A percentile compares a stretch with the other conserved stretches of the same genome.
Conservation (phyloP, 2,113 vertebrate species). For the Pholis gunnellus region DNA sequence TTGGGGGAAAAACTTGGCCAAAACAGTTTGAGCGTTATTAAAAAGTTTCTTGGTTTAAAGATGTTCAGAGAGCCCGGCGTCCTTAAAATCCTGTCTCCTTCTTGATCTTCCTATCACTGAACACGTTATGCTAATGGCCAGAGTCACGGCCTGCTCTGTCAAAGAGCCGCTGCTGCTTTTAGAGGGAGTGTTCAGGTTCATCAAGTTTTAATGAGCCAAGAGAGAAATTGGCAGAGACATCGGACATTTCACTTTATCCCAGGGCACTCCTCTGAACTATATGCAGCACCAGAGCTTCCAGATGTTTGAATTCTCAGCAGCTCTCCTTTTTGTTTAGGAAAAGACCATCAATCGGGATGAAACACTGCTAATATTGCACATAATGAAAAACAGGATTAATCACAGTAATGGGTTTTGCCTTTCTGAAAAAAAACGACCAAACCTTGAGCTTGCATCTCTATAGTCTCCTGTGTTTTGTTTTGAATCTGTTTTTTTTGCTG, state of each 20-base stretch:
- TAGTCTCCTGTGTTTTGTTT: background rate
- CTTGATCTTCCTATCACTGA: constrained; percentile 53
- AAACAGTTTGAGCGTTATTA: background rate
- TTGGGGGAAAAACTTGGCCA: background rate
- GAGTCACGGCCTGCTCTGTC: constrained; percentile 54
- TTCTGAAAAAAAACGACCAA: constrained; percentile 21
- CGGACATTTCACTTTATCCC: constrained; percentile 52
- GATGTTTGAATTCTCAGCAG: constrained; percentile 18
- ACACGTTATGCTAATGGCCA: constrained; percentile 70
- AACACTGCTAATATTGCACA: constrained; percentile 50
- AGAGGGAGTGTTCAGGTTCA: constrained; percentile 71
- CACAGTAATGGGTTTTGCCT: constrained; percentile 28
- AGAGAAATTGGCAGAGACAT: constrained; percentile 68
- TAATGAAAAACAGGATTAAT: constrained; percentile 64
- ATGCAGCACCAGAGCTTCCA: constrained; percentile 38
- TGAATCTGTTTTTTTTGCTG: background rate
- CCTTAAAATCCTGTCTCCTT: constrained; percentile 31
- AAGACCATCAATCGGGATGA: constrained; percentile 51
- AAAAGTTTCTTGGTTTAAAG: background rate
- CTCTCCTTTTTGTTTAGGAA: constrained; percentile 33
- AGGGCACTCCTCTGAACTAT: constrained; percentile 31
- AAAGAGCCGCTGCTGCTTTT: constrained; percentile 69
- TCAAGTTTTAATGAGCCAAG: constrained; percentile 77
- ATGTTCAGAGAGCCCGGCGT: constrained; percentile 17
- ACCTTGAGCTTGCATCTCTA: constrained; percentile 5